Evolutionary conservation across 2,797 vertebrate genomes (phyloP).

Genomic region (Crenichthys baileyi): DNA sequence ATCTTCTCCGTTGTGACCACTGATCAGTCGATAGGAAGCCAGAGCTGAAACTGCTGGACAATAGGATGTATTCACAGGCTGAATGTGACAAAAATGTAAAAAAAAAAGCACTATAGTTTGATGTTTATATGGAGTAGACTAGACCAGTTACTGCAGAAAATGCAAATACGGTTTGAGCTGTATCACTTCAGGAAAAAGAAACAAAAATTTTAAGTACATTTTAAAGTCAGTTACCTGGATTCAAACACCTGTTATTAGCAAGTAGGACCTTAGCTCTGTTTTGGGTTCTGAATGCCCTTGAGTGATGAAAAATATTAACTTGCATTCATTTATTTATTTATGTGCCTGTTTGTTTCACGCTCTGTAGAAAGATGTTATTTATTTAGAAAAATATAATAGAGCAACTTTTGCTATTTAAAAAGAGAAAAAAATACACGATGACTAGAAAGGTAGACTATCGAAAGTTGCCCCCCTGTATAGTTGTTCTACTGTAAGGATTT

Average conservation of each 20-base stretch:
- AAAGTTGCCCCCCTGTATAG: background rate
- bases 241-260: background rate
- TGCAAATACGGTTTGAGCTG: conserved; percentile 1
- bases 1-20: conserved; percentile 26
- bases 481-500: conserved; percentile 4
- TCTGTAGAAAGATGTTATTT: conserved; percentile 8
- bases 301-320: background rate
- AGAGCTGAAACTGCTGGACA: conserved; percentile 30
- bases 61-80: conserved; percentile 28
- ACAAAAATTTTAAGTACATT: background rate
- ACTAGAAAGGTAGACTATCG: background rate
- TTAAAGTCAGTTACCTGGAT: background rate
- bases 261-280: background rate
- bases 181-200: background rate
- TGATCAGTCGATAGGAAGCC: conserved; percentile 21
- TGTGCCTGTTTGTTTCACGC: conserved; percentile 18
- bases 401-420: background rate
- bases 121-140: background rate
- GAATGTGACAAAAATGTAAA: conserved; percentile 12
- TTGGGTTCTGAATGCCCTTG: background rate
- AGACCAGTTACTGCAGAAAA: background rate
- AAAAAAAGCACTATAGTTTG: background rate
- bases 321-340: conserved; percentile 30
- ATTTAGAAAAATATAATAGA: background rate
- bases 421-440: background rate